A percentile compares a stretch with the other conserved stretches of the same genome.
phyloP scores from a whole-genome alignment of 2,888 invertebrate species.

The Tenthredo notha region DNA sequence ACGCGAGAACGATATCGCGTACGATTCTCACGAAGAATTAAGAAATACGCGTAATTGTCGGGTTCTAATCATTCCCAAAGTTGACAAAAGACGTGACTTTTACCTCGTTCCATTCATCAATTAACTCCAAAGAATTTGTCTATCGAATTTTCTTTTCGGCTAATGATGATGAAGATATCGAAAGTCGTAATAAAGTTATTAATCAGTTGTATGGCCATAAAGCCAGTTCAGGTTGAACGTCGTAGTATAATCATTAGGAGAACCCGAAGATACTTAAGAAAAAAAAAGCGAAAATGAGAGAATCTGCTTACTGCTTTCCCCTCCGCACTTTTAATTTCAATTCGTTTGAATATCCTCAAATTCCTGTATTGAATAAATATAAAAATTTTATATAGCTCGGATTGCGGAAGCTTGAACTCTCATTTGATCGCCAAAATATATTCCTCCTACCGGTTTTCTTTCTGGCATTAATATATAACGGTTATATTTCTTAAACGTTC shows the following conservation, averaged over 20 bases:
- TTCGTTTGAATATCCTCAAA: neutral
- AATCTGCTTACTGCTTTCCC: neutral
- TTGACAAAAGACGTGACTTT: slow-evolving; percentile 36
- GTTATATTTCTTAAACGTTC: neutral
- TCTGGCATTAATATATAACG: neutral
- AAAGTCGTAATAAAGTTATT: neutral
- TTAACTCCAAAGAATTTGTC: neutral
- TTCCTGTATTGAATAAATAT: neutral
- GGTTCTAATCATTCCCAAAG: slow-evolving; percentile 34
- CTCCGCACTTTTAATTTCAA: neutral
- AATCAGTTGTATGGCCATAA: neutral
- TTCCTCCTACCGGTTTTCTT: neutral
- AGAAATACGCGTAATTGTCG: slow-evolving; percentile 24
- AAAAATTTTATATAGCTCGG: neutral
- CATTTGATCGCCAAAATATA: neutral
- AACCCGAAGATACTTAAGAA: neutral
- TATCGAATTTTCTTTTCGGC: neutral
- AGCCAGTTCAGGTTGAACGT: neutral
- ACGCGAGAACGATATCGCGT: neutral
- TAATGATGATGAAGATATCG: neutral
- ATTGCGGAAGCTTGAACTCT: neutral
- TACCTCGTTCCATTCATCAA: neutral
- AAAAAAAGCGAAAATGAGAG: neutral
- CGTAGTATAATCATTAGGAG: neutral
- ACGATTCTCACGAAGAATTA: slow-evolving; percentile 13